Evolutionary conservation across 2,113 vertebrate genomes (phyloP), one percentile per base, ranked within the genome.

Genomic region (Ascaphus truei): DNA sequence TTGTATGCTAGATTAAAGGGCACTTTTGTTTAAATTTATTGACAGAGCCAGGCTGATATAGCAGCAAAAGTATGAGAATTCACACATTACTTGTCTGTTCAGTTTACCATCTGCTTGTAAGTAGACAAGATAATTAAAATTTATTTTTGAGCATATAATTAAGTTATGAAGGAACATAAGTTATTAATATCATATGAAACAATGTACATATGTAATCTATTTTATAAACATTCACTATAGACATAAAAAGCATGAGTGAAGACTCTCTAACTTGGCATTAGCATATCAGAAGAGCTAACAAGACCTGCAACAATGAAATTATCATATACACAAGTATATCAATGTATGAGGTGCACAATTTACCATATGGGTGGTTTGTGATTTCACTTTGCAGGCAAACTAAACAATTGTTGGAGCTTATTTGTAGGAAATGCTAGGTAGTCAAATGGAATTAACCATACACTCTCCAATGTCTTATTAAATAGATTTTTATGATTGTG

Each of bases 131-230:
- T 55, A 55, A 55, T 55, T 55, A 36, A 34, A 29, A 55, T 30
- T 9, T 36, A 34, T 57, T 57, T 57, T 27, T 57, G 18, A 4
- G n/a, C 16, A 7, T 6, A 22, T 57, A 57, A 57, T 57, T 57
- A 57, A 57, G 31, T 18, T 31, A 57, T 34, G 31, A 34, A 33
- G 31, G 53, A 57, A 23, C 16, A 30, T 20, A 33, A 36, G 18
- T 57, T 29, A 57, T 57, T 57, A 31, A 57, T 57, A 57, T 57
- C 7, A 36, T 36, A 34, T 57, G 30, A 57, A 57, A 22, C 53
- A 20, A 57, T 33, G 53, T 7, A 34, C 30, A 34, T 20, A 57
- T 57, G 53, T 31, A 34, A 12, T 57, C 29, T 16, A 10, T 34
- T 34, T 34, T 57, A 18, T 20, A 36, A 33, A 57, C 10, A 36